Percentiles rank a stretch among this genome's conserved stretches.
Conservation (phyloP, 2,888 invertebrate genomes). For the Antitype chi region DNA sequence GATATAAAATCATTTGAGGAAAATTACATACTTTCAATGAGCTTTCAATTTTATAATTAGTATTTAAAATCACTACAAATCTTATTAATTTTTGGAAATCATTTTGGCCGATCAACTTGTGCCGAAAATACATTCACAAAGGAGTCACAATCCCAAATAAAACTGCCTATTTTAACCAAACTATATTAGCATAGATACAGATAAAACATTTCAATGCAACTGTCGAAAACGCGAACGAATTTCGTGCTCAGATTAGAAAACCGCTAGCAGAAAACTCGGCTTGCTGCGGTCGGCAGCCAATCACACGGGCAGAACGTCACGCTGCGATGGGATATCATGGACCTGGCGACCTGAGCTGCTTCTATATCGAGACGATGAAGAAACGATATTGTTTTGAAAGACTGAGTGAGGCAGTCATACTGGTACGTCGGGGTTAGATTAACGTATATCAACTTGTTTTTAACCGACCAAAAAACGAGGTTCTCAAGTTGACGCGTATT, state of each 20-base stretch:
- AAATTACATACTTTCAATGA: too few species aligned
- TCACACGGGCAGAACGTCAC: conserved; percentile 71
- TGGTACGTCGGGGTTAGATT: too few species aligned
- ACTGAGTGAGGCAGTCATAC: neutral
- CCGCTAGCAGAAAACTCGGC: conserved; percentile 82
- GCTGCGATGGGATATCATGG: conserved; percentile 54
- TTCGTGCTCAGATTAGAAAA: conserved; percentile 83
- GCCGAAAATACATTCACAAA: neutral
- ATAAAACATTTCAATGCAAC: conserved; percentile 68
- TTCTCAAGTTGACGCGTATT: too few species aligned
- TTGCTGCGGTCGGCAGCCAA: conserved; percentile 71
- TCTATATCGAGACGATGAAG: conserved; percentile 6
- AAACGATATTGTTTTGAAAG: neutral
- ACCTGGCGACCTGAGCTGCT: conserved; percentile 18
- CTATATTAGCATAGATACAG: neutral
- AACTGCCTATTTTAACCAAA: conserved; percentile 43
- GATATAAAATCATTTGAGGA: too few species aligned
- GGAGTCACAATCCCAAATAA: conserved; percentile 27
- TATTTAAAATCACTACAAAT: too few species aligned
- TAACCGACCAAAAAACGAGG: too few species aligned
- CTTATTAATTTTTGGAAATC: too few species aligned
- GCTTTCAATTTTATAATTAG: too few species aligned
- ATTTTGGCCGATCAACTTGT: neutral
- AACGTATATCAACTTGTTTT: neutral
- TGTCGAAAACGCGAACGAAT: conserved; percentile 78